Evolutionary conservation across 2,888 invertebrate genomes (phyloP).

Genomic region (Amphimallon solstitiale): DNA sequence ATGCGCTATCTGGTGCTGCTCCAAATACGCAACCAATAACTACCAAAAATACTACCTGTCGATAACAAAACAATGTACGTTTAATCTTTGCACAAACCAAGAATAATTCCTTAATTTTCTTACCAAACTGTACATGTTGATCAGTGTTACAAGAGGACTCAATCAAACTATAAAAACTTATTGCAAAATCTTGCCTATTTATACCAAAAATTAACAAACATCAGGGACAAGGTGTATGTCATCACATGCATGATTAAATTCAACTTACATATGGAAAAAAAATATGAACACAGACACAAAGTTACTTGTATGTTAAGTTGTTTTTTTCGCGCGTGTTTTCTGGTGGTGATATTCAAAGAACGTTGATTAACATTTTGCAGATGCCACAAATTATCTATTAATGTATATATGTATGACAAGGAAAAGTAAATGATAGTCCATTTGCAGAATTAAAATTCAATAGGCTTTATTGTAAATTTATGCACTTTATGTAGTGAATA

Average conservation of each 20-base stretch:
- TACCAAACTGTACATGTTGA: constrained; percentile 33
- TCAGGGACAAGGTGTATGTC: background rate
- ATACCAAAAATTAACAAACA: constrained; percentile 3
- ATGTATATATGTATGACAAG: background rate
- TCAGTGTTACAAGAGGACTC: background rate
- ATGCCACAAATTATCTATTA: background rate
- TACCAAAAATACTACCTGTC: constrained; percentile 29
- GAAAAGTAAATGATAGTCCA: constrained; percentile 11
- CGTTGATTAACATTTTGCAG: constrained; percentile 14
- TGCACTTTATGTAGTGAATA: no score
- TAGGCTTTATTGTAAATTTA: background rate
- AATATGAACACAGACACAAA: constrained; percentile 6
- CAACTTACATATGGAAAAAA: constrained; percentile 9
- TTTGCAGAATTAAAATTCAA: constrained; percentile 6
- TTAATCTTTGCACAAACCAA: background rate
- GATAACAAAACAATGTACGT: background rate
- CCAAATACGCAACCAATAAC: constrained; percentile 30
- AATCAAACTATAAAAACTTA: background rate
- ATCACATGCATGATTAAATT: constrained; percentile 6
- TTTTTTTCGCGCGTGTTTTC: constrained; percentile 5
- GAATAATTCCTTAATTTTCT: background rate
- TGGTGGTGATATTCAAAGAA: background rate
- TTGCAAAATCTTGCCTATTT: constrained; percentile 5
- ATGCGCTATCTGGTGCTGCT: constrained; percentile 8
- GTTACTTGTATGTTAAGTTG: background rate